These are phyloP conservation scores for Scaptomyza tumidula DNA, from an alignment of 2,888 invertebrate species.

Conservation along the genomic window DNA sequence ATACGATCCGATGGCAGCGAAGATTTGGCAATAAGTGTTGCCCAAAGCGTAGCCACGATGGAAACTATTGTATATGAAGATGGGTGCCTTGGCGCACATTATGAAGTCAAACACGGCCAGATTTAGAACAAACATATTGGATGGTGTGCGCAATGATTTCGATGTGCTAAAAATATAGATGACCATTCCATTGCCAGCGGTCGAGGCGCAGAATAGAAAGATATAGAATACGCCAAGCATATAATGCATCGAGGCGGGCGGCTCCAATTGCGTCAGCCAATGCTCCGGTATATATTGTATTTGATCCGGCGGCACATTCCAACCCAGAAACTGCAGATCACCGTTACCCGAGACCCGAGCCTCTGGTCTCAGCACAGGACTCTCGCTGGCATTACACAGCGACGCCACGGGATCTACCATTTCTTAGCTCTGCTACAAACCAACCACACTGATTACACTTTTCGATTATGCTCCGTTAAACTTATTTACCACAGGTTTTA, in stretches of 20 bases:
- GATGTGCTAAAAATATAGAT: slow-evolving; percentile 87
- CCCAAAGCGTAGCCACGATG: slow-evolving; percentile 91
- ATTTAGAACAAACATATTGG: slow-evolving; percentile 93
- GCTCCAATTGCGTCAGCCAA: slow-evolving; percentile 91
- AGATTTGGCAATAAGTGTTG: slow-evolving; percentile 90
- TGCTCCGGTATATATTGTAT: slow-evolving; percentile 91
- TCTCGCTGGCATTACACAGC: slow-evolving; percentile 72
- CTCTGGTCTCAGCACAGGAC: slow-evolving; percentile 67
- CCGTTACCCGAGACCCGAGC: slow-evolving; percentile 63
- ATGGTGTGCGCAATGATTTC: slow-evolving; percentile 86
- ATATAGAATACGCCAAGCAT: slow-evolving; percentile 91
- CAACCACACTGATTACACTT: slow-evolving; percentile 24
- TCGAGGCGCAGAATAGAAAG: slow-evolving; percentile 89
- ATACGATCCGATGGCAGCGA: slow-evolving; percentile 90
- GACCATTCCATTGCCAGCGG: slow-evolving; percentile 92
- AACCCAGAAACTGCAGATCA: slow-evolving; percentile 87
- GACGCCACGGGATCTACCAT: slow-evolving; percentile 43
- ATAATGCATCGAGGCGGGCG: slow-evolving; percentile 91
- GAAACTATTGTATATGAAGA: slow-evolving; percentile 93
- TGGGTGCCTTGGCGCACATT: slow-evolving; percentile 94
- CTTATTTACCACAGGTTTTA: slow-evolving; percentile 37
- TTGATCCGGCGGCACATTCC: slow-evolving; percentile 91
- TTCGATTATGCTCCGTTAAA: slow-evolving; percentile 5
- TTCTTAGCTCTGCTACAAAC: not conserved
- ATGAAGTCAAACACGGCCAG: slow-evolving; percentile 92